Evolutionary conservation across 2,888 invertebrate genomes (phyloP).

Genomic region (Cabera pusaria): DNA sequence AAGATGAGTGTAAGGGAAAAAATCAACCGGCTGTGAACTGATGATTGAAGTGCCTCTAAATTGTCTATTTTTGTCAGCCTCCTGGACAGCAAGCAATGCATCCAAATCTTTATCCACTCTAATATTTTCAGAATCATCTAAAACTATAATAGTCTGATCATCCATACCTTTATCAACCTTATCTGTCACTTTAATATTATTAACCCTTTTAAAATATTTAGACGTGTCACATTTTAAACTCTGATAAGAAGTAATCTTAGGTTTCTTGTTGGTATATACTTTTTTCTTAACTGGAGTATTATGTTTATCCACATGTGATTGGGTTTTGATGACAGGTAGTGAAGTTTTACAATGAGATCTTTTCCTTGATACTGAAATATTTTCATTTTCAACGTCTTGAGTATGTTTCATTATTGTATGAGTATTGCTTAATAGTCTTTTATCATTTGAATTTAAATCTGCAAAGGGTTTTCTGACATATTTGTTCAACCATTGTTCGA

Average conservation of each 20-base stretch:
- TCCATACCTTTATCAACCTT: conserved; percentile 59
- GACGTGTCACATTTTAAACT: conserved; percentile 4
- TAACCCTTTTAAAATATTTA: conserved; percentile 4
- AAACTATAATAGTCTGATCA: conserved; percentile 49
- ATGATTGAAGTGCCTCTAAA: conserved; percentile 21
- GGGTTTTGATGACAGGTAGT: conserved; percentile 21
- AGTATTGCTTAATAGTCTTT: conserved; percentile 16
- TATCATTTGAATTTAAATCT: conserved; percentile 57
- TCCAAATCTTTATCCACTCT: conserved; percentile 60
- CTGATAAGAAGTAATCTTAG: conserved; percentile 13
- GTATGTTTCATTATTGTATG: conserved; percentile 14
- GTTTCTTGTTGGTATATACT: conserved; percentile 16
- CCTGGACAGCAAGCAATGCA: conserved; percentile 57
- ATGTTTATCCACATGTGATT: conserved; percentile 9
- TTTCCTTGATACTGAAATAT: conserved; percentile 28
- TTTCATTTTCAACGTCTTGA: conserved; percentile 21
- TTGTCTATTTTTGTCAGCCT: conserved; percentile 46
- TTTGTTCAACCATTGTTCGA: conserved; percentile 63
- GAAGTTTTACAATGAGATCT: conserved; percentile 35
- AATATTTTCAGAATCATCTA: conserved; percentile 55
- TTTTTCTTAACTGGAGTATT: conserved; percentile 16
- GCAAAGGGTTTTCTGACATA: conserved; percentile 60
- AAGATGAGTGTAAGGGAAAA: not conserved
- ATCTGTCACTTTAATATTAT: conserved; percentile 14
- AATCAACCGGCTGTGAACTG: conserved; percentile 1